A percentile compares a stretch with the other conserved stretches of the same genome.
Conservation (phyloP, 2,888 invertebrate genomes). For the Dicyrtomina minuta region DNA sequence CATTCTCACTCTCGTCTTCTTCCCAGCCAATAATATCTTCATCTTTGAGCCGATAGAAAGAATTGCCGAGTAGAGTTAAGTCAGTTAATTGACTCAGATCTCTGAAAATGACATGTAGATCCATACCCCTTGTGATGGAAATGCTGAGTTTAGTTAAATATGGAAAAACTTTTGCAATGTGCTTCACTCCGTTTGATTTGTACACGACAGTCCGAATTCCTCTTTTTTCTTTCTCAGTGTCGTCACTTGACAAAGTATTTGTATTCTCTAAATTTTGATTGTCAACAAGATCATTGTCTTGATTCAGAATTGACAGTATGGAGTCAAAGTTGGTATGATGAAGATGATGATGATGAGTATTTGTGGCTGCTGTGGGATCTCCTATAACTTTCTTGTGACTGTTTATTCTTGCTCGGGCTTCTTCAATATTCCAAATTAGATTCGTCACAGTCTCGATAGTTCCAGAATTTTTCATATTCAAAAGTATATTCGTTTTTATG, state of each 20-base stretch:
- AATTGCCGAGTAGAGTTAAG: constrained; percentile 22
- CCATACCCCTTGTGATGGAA: constrained; percentile 13
- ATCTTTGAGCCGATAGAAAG: constrained; percentile 27
- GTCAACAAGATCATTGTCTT: too few species aligned
- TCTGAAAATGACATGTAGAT: constrained; percentile 24
- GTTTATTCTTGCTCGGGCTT: neutral
- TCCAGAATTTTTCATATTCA: neutral
- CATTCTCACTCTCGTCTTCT: neutral
- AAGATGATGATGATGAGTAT: too few species aligned
- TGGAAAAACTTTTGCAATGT: constrained; percentile 12
- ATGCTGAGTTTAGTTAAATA: constrained; percentile 18
- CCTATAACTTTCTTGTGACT: too few species aligned
- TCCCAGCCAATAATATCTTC: constrained; percentile 20
- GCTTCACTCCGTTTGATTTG: constrained; percentile 19
- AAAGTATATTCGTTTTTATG: constrained; percentile 5
- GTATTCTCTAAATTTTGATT: too few species aligned
- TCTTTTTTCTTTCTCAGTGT: neutral
- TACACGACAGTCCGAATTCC: constrained; percentile 21
- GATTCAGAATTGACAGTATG: too few species aligned
- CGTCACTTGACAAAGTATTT: too few species aligned
- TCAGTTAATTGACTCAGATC: constrained; percentile 12
- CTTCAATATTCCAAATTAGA: constrained; percentile 25
- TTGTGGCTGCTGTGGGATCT: too few species aligned
- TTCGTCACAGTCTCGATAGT: neutral
- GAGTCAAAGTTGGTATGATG: too few species aligned